Conservation (phyloP, 2,113 vertebrate genomes). For the Pseudonaja textilis region DNA sequence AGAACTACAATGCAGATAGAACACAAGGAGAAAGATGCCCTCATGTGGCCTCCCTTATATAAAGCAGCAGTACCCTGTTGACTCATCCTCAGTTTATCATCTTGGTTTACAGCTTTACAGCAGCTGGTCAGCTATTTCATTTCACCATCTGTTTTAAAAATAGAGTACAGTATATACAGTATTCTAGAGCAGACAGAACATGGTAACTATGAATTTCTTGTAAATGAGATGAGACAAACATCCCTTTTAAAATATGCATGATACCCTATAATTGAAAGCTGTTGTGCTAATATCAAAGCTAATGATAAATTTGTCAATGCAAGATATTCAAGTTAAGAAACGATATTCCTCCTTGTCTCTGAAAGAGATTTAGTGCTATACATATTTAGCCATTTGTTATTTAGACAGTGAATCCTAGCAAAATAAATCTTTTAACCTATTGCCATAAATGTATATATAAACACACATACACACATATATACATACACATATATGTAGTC, state of each 20-base stretch:
- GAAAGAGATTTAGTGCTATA: neutral
- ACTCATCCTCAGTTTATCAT: no score
- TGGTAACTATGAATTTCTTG: neutral
- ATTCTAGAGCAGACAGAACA: neutral
- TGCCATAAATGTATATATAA: neutral
- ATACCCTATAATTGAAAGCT: neutral
- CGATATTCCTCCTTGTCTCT: neutral
- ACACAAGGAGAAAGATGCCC: no score
- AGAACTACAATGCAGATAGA: no score
- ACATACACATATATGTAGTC: neutral
- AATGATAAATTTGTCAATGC: neutral
- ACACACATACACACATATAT: rapidly evolving
- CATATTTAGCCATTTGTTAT: neutral
- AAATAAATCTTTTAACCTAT: neutral
- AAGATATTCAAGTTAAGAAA: neutral
- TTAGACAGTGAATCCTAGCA: neutral
- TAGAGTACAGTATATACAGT: no score
- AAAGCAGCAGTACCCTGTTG: no score
- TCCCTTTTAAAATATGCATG: neutral
- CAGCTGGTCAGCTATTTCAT: neutral
- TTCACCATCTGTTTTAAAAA: neutral
- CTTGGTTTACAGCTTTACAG: no score
- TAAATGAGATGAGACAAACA: neutral
- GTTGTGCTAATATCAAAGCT: neutral
- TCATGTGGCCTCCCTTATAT: no score